Evolutionary conservation across 2,888 invertebrate genomes (phyloP), one percentile per base, ranked within the genome.

Genomic region (Coenonympha arcania): DNA sequence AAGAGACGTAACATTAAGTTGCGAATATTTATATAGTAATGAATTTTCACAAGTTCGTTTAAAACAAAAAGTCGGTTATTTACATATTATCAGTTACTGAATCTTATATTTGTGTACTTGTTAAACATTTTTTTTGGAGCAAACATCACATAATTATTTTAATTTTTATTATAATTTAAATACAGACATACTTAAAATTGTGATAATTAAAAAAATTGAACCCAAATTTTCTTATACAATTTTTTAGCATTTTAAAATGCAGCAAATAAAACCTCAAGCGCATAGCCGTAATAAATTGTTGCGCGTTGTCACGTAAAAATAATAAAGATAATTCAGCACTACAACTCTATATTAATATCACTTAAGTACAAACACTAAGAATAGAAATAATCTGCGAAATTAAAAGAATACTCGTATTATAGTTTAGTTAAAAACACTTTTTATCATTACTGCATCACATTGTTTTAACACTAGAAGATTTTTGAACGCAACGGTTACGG

Each of bases 251-350:
- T n/a, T n/a, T n/a, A 9, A 6, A 8, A 6, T 15, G 15, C 15
- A 31, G 8, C 6, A 6, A 15, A 31, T 9, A 16, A n/a, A 16
- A 33, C 15, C 3, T 11, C 19, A 37, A 11, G 37, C 20, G 37
- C 20, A 37, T 20, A 11, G 8, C 20, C 8, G 20, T 33, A 33
- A 33, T 9, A 15, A n/a, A n/a, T 6, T 8, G 16, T 16, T 8
- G 15, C 6, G 18, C 28, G 18, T 19, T n/a, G 18, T 18, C 11
- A 19, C 13, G 30, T 30, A 8, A 41, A 30, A 28, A 19, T 19
- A 41, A 41, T 41, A 41, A 41, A 41, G 16, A 15, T 24, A 24
- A 41, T 41, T 24, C 39, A 9, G 28, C 18, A 30, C 28, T 41
- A 1, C n/a, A 26, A 9, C 26, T 15, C n/a, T n/a, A n/a, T n/a